Base-by-base conservation (phyloP, 2,113 vertebrate species). In the Barbus barbus region DNA sequence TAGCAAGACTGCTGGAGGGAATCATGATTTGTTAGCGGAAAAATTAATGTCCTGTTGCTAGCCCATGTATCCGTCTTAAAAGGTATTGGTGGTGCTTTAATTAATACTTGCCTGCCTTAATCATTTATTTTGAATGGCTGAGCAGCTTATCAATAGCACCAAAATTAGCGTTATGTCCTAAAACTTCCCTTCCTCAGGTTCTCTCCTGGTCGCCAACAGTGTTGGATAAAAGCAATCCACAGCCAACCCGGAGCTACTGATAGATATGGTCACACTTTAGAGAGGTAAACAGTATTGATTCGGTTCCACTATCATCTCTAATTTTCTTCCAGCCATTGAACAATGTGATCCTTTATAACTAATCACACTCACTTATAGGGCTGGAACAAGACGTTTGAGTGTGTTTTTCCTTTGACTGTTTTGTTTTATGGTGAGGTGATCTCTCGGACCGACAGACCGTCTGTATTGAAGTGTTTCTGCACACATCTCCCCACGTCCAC, bases 271-370 rank as follows among this genome's bases (percentile, higher is more conserved):
- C 93, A 90, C 94, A 93, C 95, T 93, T 95, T 89, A 83, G 86
- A 93, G 0, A 93, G 93, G 94, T 95, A 95, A 96, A 95, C 92
- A 92, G 92, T 95, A 97, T 94, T 89, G 93, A 94, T 94, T 91
- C 79, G 87, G 89, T 92, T 92, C 91, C 88, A 91, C 92, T 91
- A 91, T 93, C 93, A 89, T 91, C 92, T 94, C 91, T 92, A 93
- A 94, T 94, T 93, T 91, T 91, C 92, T 93, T 92, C 90, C 89
- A 92, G 89, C 85, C 87, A 88, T 88, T 90, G 89, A 91, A 90
- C 91, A 93, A 92, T 91, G 89, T 90, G 89, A 90, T 89, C 81
- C 89, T 93, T 94, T 93, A 93, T 93, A 91, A 93, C 92, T 93
- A 95, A 94, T 94, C 94, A 92, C 94, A 94, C 92, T 92, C 90